phyloP scores from a whole-genome alignment of 2,113 vertebrate genomes.

The Lasiurus borealis region DNA sequence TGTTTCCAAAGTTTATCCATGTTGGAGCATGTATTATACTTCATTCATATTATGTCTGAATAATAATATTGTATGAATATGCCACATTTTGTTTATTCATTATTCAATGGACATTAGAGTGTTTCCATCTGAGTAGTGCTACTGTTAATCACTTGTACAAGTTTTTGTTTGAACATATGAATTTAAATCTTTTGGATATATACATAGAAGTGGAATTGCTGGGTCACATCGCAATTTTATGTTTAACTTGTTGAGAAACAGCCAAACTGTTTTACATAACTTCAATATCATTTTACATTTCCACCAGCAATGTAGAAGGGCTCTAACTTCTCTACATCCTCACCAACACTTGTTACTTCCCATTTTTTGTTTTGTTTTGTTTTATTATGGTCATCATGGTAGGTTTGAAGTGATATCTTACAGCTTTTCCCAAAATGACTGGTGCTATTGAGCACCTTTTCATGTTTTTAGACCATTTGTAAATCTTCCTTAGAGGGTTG shows the following conservation, averaged over 20 bases:
- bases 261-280: neutral
- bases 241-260: neutral
- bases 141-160: neutral
- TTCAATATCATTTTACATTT: neutral
- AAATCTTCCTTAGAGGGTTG: neutral
- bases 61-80: neutral
- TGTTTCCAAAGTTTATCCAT: slow-evolving; percentile 6
- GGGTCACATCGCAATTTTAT: neutral
- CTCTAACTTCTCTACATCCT: neutral
- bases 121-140: neutral
- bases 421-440: neutral
- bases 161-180: neutral
- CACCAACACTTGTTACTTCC: neutral
- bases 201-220: neutral
- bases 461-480: neutral
- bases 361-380: neutral
- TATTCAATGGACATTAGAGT: neutral
- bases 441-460: neutral
- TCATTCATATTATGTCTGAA: neutral
- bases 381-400: neutral
- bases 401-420: neutral
- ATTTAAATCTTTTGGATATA: neutral
- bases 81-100: neutral
- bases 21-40: neutral
- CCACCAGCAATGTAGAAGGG: neutral